A percentile compares a stretch with the other conserved stretches of the same genome.
Evolutionary conservation across 2,888 invertebrate genomes (phyloP).

Genomic region (Sipha maydis): DNA sequence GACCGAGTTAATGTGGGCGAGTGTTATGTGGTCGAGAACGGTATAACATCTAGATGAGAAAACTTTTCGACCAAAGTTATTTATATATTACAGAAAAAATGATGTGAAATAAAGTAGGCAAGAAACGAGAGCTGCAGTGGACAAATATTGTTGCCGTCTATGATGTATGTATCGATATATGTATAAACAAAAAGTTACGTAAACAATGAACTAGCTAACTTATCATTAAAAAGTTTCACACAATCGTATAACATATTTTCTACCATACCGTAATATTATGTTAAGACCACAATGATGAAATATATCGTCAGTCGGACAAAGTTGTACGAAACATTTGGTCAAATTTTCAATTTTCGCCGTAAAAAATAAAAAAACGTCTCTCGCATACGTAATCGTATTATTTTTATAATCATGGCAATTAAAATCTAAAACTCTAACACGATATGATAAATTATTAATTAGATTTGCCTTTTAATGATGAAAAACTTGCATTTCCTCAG

Average conservation of each 20-base stretch:
- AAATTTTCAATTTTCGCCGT: not conserved
- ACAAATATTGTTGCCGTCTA: conserved; percentile 6
- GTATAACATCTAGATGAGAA: not conserved
- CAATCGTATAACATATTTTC: no score
- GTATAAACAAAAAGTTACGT: conserved; percentile 15
- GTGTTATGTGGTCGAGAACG: not conserved
- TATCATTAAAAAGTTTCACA: not conserved
- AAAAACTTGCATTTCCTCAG: not conserved
- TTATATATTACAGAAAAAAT: not conserved
- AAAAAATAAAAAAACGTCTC: not conserved
- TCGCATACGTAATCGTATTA: not conserved
- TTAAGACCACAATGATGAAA: not conserved
- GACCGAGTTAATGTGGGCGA: conserved; percentile 6
- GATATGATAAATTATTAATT: not conserved
- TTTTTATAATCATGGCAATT: not conserved
- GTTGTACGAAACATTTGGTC: not conserved
- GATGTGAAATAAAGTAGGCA: not conserved
- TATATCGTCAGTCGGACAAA: not conserved
- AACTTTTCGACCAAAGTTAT: conserved; percentile 33
- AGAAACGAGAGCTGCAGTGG: not conserved
- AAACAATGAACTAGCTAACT: not conserved
- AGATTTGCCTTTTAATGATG: not conserved
- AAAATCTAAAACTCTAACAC: not conserved
- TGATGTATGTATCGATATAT: not conserved
- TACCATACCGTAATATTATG: not conserved